phyloP scores from a whole-genome alignment of 23 tunicate genomes.

The Ciona savignyi region DNA sequence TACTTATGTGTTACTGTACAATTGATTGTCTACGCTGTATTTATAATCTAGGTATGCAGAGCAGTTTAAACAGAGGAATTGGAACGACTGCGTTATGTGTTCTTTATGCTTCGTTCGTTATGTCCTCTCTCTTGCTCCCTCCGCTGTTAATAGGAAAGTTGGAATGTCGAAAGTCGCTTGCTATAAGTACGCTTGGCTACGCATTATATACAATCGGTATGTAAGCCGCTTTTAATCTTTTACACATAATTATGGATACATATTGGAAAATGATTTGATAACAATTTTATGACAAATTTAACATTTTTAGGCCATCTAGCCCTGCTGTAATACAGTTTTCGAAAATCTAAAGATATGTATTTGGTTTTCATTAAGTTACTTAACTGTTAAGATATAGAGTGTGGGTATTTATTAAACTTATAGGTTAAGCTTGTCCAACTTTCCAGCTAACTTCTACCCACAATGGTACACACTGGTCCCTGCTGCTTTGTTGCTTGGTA shows the following conservation, averaged over 20 bases:
- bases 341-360: too few species aligned
- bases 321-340: background rate
- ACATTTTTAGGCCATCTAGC: background rate
- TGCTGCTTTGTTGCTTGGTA: slow-evolving; percentile 56
- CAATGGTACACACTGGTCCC: slow-evolving; percentile 53
- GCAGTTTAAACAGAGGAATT: slow-evolving; percentile 60
- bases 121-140: slow-evolving; percentile 64
- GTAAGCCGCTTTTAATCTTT: too few species aligned
- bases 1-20: too few species aligned
- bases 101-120: slow-evolving; percentile 37
- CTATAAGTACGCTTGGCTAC: slow-evolving; percentile 36
- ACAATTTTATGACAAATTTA: background rate
- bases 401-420: too few species aligned
- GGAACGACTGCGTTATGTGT: slow-evolving; percentile 63
- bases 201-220: slow-evolving; percentile 55
- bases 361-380: too few species aligned
- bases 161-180: slow-evolving; percentile 55
- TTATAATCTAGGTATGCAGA: slow-evolving; percentile 55
- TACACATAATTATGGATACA: background rate
- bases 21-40: too few species aligned
- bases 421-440: too few species aligned
- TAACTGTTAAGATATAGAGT: too few species aligned
- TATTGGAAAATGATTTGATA: background rate
- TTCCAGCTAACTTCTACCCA: slow-evolving; percentile 81
- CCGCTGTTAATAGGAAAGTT: slow-evolving; percentile 49